Evolutionary conservation across 2,888 invertebrate species (phyloP).

Genomic region (Lumbricus terrestris): DNA sequence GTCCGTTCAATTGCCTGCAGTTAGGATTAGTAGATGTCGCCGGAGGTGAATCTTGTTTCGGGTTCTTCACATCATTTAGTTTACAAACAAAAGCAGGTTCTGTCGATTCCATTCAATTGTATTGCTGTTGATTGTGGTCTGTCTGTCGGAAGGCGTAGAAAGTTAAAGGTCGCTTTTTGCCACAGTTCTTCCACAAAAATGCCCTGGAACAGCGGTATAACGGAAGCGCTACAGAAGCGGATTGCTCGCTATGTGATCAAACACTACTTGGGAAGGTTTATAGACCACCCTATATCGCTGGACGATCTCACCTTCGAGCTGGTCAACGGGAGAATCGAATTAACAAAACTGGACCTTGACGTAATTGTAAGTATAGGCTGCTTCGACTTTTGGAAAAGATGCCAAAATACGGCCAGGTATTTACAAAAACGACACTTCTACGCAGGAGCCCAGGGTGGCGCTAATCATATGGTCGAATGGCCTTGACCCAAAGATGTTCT

Average conservation of each 20-base stretch:
- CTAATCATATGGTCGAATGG: not conserved
- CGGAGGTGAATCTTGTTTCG: not conserved
- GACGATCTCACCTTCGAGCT: not conserved
- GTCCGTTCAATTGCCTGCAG: too few species aligned
- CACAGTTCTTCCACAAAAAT: not conserved
- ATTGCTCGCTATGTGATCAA: not conserved
- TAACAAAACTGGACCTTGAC: constrained; percentile 3
- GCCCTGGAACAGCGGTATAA: not conserved
- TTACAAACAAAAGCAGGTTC: constrained; percentile 12
- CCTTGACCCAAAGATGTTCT: not conserved
- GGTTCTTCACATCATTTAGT: not conserved
- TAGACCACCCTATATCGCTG: not conserved
- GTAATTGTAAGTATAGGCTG: not conserved
- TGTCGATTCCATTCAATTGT: not conserved
- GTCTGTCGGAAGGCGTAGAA: not conserved
- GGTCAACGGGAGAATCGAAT: not conserved
- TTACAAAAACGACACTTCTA: not conserved
- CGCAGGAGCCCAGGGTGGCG: not conserved
- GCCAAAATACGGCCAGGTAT: not conserved
- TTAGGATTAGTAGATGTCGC: not conserved
- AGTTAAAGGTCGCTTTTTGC: not conserved
- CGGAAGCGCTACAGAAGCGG: constrained; percentile 6
- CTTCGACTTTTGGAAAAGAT: not conserved
- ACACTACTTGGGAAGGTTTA: not conserved
- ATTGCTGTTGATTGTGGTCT: not conserved